Conservation (phyloP, 2,797 vertebrate genomes). For the Anas flavirostris region DNA sequence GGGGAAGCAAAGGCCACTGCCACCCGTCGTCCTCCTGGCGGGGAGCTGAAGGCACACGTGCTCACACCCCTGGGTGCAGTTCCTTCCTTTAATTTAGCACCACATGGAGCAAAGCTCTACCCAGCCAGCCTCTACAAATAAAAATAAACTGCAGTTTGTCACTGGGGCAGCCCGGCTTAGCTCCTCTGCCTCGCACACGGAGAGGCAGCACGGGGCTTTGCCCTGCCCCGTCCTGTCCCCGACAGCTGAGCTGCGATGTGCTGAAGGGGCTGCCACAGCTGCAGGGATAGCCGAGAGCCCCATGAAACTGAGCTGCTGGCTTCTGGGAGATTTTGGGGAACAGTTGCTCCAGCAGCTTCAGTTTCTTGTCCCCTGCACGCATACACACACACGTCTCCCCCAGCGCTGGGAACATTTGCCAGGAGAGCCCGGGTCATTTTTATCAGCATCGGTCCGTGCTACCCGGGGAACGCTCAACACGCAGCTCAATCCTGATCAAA, state of each 20-base stretch:
- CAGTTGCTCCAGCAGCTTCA: not conserved
- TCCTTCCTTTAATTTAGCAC: not conserved
- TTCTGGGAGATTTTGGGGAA: not conserved
- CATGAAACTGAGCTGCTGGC: not conserved
- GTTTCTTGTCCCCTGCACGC: not conserved
- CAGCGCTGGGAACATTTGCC: not conserved
- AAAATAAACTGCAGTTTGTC: not conserved
- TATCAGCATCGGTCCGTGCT: not conserved
- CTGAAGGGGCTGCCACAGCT: not conserved
- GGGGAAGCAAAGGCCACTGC: not conserved
- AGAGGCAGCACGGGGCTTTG: not conserved
- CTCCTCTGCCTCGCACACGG: not conserved
- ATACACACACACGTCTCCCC: fast-evolving
- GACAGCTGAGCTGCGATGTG: constrained; percentile 4
- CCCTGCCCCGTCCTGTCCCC: not conserved
- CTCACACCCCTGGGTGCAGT: not conserved
- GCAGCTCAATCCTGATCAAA: not conserved
- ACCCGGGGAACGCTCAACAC: not conserved
- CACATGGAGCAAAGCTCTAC: not conserved
- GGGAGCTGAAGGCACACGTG: not conserved
- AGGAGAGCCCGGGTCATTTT: not conserved
- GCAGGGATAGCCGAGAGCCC: constrained; percentile 12
- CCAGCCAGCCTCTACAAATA: not conserved
- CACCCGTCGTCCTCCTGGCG: not conserved
- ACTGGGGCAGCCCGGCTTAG: not conserved